Evolutionary conservation across 1,140 invertebrate genomes (phyloP).

Genomic region (Lordiphosa stackelbergi): DNA sequence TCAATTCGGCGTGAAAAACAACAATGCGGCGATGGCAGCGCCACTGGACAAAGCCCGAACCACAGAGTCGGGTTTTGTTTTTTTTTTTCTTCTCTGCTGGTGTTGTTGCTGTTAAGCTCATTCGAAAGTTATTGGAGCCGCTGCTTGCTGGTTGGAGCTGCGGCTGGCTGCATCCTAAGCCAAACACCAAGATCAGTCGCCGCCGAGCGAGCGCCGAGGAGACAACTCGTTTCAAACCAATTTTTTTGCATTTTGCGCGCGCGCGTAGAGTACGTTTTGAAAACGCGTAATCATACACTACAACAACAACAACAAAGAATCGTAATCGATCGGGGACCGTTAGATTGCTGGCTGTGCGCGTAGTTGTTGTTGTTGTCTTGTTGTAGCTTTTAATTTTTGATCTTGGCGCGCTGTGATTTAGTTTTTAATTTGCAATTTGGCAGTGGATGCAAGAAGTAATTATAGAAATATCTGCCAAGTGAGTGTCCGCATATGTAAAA

Average conservation of each 20-base stretch:
- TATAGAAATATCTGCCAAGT: too few relatives aligned
- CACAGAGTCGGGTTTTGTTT: not conserved
- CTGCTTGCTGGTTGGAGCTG: constrained; percentile 14
- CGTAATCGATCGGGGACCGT: constrained; percentile 13
- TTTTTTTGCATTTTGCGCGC: constrained; percentile 2
- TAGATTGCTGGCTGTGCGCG: not conserved
- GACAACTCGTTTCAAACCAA: constrained; percentile 25
- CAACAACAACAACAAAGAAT: constrained; percentile 5
- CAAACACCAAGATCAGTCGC: constrained; percentile 47
- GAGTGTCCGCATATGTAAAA: too few relatives aligned
- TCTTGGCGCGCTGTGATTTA: constrained; percentile 11
- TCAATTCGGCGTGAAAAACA: constrained; percentile 67
- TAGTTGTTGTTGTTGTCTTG: not conserved
- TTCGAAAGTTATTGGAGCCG: constrained; percentile 60
- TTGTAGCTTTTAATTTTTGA: constrained; percentile 6
- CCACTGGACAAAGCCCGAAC: constrained; percentile 15
- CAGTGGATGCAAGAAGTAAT: too few relatives aligned
- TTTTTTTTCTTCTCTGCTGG: constrained; percentile 15
- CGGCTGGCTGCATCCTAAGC: constrained; percentile 43
- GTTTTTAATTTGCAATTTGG: not conserved
- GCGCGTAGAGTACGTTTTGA: not conserved
- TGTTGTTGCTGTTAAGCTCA: constrained; percentile 49
- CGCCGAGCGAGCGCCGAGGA: constrained; percentile 63
- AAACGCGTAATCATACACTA: constrained; percentile 12
- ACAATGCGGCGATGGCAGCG: constrained; percentile 11